These are phyloP conservation scores for Onchidella celtica DNA, from an alignment of 2,888 invertebrate genomes.

Conservation along the genomic window DNA sequence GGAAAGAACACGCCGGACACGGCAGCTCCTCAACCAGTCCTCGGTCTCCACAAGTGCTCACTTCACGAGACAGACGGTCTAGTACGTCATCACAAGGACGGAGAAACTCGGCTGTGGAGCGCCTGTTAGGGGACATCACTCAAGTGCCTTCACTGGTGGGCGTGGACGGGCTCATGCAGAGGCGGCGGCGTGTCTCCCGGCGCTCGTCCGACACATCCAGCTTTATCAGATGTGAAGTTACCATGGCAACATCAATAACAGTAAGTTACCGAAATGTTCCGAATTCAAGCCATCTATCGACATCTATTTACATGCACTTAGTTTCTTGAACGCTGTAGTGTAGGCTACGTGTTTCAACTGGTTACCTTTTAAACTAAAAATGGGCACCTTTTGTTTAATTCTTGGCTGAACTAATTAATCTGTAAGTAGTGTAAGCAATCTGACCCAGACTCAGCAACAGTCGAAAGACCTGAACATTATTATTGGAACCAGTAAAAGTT, in stretches of 20 bases:
- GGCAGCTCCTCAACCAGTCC: not conserved
- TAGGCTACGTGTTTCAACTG: no score
- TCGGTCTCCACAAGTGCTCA: not conserved
- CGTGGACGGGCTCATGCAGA: not conserved
- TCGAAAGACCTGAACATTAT: no score
- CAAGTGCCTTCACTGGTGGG: not conserved
- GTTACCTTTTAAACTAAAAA: no score
- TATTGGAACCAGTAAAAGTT: no score
- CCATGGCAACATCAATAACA: not conserved
- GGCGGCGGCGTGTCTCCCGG: not conserved
- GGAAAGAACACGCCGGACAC: not conserved
- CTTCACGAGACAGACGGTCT: not conserved
- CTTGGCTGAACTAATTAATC: no score
- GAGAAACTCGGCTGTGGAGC: conserved; percentile 1
- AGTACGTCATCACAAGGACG: not conserved
- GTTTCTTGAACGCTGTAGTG: no score
- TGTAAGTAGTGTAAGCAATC: no score
- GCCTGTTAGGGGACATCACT: not conserved
- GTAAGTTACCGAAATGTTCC: no score
- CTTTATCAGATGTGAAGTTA: not conserved
- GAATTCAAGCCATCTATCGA: no score
- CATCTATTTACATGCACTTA: no score
- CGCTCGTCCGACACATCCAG: not conserved
- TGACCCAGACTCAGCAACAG: no score
- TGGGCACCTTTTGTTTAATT: no score